These are phyloP conservation scores for Danaus plexippus DNA, from an alignment of 1,140 invertebrate genomes.

Conservation along the genomic window DNA sequence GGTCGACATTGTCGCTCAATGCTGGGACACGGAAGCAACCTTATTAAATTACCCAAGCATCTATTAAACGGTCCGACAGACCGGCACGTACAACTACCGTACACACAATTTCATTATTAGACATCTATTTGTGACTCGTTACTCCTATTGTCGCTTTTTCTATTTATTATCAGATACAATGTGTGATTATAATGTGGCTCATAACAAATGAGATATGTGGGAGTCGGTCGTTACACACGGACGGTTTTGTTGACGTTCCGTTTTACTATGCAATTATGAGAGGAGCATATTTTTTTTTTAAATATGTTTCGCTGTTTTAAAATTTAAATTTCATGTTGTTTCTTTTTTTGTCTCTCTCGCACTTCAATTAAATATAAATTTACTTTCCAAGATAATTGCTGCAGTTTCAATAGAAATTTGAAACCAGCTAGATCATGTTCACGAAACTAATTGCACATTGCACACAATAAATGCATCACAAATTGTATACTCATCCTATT, in stretches of 20 bases:
- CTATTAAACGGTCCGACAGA: slow-evolving; percentile 59
- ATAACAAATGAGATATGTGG: slow-evolving; percentile 63
- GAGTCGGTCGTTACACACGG: slow-evolving; percentile 51
- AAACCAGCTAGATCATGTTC: too few species aligned
- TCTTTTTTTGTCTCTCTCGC: too few species aligned
- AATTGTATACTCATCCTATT: too few species aligned
- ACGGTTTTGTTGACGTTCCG: slow-evolving; percentile 22
- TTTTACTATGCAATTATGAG: slow-evolving; percentile 43
- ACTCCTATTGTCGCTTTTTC: slow-evolving; percentile 70
- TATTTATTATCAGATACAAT: slow-evolving; percentile 66
- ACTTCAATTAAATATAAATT: too few species aligned
- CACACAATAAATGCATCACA: too few species aligned
- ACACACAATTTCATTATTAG: slow-evolving; percentile 69
- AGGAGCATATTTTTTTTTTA: slow-evolving; percentile 21
- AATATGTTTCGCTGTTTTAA: background rate
- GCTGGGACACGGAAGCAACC: slow-evolving; percentile 40
- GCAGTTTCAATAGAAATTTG: too few species aligned
- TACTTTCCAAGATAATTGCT: too few species aligned
- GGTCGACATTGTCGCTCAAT: slow-evolving; percentile 21
- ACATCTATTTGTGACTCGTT: slow-evolving; percentile 64
- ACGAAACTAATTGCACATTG: too few species aligned
- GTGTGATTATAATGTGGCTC: slow-evolving; percentile 67
- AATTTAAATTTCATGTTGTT: too few species aligned
- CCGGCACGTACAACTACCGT: slow-evolving; percentile 46
- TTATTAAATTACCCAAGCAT: slow-evolving; percentile 48